phyloP scores from a whole-genome alignment of 2,888 invertebrate species.

The Actias luna region DNA sequence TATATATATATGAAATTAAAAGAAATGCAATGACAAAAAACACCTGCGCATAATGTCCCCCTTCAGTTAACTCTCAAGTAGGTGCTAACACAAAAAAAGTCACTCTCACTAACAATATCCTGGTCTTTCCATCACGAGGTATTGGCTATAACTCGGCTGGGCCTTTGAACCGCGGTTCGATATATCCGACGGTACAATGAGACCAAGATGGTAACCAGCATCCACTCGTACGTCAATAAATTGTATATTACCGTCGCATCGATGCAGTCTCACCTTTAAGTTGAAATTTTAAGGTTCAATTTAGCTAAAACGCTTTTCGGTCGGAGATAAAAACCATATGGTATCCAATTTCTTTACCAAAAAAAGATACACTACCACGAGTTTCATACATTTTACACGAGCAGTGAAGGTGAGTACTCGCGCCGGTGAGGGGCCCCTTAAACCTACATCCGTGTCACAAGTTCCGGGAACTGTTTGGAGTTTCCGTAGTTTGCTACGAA shows the following conservation, averaged over 20 bases:
- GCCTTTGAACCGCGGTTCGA: neutral
- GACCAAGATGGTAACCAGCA: constrained; percentile 2
- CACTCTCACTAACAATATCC: neutral
- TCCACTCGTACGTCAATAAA: constrained; percentile 6
- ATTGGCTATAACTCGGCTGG: neutral
- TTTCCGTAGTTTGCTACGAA: too few relatives aligned
- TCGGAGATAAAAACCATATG: constrained; percentile 22
- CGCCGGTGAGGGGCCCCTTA: too few relatives aligned
- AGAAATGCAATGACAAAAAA: neutral
- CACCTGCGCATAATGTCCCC: constrained; percentile 1
- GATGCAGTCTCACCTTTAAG: neutral
- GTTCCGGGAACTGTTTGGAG: too few relatives aligned
- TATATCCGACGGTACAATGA: constrained; percentile 1
- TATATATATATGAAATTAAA: neutral
- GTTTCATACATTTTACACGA: neutral
- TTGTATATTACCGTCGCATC: neutral
- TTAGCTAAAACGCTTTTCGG: constrained; percentile 1
- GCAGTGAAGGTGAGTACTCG: too few relatives aligned
- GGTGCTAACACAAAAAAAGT: neutral
- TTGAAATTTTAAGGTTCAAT: neutral
- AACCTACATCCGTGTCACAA: too few relatives aligned
- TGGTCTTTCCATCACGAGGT: neutral
- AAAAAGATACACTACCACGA: constrained; percentile 12
- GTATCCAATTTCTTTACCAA: constrained; percentile 14
- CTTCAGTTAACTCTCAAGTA: neutral